phyloP scores from a whole-genome alignment of 1,140 invertebrate species.

The Pygmarrhopalites habei region DNA sequence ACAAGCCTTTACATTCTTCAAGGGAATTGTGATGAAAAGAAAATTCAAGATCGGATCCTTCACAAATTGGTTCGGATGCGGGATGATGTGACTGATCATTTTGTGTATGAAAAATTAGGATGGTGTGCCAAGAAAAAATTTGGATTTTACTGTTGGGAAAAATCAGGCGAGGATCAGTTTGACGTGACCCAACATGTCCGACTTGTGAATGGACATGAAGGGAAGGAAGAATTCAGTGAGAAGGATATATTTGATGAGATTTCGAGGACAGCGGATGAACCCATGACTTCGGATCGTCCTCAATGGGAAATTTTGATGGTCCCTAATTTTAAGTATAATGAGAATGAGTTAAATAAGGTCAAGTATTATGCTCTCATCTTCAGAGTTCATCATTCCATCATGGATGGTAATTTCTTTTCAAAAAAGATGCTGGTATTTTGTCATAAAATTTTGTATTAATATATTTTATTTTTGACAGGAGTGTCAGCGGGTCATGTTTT shows the following conservation, averaged over 20 bases:
- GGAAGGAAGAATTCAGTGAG: slow-evolving; percentile 7
- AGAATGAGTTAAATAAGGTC: not conserved
- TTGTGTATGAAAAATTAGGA: not conserved
- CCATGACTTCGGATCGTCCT: slow-evolving; percentile 1
- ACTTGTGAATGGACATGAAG: not conserved
- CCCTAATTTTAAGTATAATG: slow-evolving; percentile 18
- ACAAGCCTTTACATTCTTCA: slow-evolving; percentile 10
- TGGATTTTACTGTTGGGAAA: slow-evolving; percentile 23
- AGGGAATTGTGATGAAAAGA: not conserved
- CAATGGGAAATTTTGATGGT: slow-evolving; percentile 26
- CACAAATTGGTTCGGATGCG: not conserved
- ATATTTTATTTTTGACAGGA: too few relatives aligned
- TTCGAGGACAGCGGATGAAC: slow-evolving; percentile 6
- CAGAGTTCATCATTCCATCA: slow-evolving; percentile 25
- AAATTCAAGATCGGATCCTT: not conserved
- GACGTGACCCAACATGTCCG: slow-evolving; percentile 13
- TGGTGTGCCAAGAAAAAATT: not conserved
- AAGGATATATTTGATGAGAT: slow-evolving; percentile 14
- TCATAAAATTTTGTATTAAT: too few relatives aligned
- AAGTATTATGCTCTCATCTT: slow-evolving; percentile 21
- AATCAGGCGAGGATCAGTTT: slow-evolving; percentile 2
- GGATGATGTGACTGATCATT: not conserved
- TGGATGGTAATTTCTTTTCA: too few relatives aligned
- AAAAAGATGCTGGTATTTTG: slow-evolving; percentile 16
- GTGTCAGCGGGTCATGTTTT: slow-evolving; percentile 16